These are phyloP conservation scores for Ceyx erithaca DNA, from an alignment of 2,797 vertebrate species.

Conservation along the genomic window DNA sequence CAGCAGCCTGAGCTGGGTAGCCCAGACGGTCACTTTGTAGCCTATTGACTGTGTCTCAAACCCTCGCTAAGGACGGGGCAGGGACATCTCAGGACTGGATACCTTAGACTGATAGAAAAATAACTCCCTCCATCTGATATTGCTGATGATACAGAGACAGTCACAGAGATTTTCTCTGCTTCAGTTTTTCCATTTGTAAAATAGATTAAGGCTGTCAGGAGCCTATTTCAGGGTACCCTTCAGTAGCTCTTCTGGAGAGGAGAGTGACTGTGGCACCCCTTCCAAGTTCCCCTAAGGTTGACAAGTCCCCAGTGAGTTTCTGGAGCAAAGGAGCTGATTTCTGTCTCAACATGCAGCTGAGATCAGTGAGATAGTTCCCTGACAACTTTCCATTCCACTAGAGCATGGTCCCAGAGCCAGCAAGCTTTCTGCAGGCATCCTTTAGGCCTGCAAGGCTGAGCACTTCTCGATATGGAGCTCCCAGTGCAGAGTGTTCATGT, in stretches of 20 bases:
- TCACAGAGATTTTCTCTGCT: neutral
- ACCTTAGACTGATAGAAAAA: neutral
- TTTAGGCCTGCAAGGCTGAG: neutral
- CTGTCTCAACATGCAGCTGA: accelerated
- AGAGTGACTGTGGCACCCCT: neutral
- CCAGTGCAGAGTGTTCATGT: accelerated
- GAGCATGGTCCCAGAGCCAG: neutral
- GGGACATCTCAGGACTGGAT: neutral
- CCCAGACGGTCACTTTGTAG: neutral
- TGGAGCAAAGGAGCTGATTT: neutral
- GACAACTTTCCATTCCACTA: neutral
- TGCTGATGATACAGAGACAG: neutral
- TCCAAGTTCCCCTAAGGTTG: neutral
- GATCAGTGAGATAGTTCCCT: neutral
- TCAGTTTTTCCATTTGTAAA: neutral
- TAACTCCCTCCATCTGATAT: neutral
- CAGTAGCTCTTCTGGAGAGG: neutral
- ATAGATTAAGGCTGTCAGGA: neutral
- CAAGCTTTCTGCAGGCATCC: neutral
- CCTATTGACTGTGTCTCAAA: neutral
- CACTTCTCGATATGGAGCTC: neutral
- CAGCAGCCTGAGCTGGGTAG: neutral
- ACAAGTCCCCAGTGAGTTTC: neutral
- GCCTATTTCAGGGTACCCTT: neutral
- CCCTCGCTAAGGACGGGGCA: neutral